A percentile compares a stretch with the other conserved stretches of the same genome.
phyloP scores from a whole-genome alignment of 2,888 invertebrate species.

The Synanthedon andrenaeformis region DNA sequence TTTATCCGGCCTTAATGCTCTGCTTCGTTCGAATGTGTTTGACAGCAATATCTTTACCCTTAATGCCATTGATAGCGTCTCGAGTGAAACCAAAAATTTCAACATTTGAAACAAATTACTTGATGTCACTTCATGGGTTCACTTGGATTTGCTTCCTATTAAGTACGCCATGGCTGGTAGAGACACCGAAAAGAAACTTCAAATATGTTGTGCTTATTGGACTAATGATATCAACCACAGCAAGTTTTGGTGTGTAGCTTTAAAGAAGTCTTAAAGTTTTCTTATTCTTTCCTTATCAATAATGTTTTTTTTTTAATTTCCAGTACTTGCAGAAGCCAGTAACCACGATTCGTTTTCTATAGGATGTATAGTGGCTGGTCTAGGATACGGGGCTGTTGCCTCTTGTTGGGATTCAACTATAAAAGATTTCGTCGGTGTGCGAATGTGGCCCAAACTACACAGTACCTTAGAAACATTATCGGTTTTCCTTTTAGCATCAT shows the following conservation, averaged over 20 bases:
- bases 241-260: constrained; percentile 46
- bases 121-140: constrained; percentile 55
- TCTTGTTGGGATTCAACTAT: constrained; percentile 58
- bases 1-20: constrained; percentile 55
- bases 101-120: constrained; percentile 45
- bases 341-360: constrained; percentile 59
- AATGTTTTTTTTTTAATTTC: constrained; percentile 12
- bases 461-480: constrained; percentile 59
- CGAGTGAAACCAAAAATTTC: constrained; percentile 46
- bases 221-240: constrained; percentile 37
- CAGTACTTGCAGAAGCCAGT: constrained; percentile 46
- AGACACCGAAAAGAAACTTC: constrained; percentile 55
- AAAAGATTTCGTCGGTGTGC: constrained; percentile 56
- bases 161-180: constrained; percentile 53
- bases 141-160: constrained; percentile 61
- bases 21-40: constrained; percentile 44
- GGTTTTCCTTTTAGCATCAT: constrained; percentile 34
- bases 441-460: constrained; percentile 60
- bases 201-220: constrained; percentile 49
- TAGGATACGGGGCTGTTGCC: constrained; percentile 59
- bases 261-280: not conserved
- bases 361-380: constrained; percentile 59
- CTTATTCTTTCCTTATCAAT: constrained; percentile 1
- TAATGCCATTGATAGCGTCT: constrained; percentile 47
- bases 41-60: constrained; percentile 38